Base-by-base conservation (phyloP, 2,113 vertebrate species). In the Chaetodon trifascialis region DNA sequence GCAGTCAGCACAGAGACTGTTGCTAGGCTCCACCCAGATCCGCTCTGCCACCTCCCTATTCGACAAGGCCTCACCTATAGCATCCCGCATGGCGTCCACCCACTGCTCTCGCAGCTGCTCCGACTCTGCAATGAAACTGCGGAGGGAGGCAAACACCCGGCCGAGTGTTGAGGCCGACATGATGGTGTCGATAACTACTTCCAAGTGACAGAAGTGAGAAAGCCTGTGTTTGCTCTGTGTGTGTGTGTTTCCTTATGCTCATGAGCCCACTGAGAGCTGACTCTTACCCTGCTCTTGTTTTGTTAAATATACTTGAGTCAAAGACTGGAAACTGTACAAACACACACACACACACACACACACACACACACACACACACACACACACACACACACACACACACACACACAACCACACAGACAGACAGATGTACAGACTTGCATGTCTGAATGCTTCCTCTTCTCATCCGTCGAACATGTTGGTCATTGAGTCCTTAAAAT, bases 1-100 rank as follows among this genome's bases (percentile, higher is more conserved):
- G 0, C 98, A 99, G 93, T 99, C 98, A 0, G 97, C 97, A n/a
- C 98, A 99, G 82, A 75, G 72, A 49, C 94, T 88, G 93, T 99
- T 99, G 77, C 95, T 86, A 15, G 96, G 95, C 81, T 93, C 93
- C 0, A 66, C 83, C 98, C 98, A 99, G 92, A 99, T 95, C 83
- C 65, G 94, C 73, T 97, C 94, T 0, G 96, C 96, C 67, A 99
- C 97, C 89, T 99, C 98, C 0, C 89, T 96, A 91, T 96, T 97
- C 62, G 97, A 99, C 80, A 99, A 94, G 0, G 98, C 97, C 73
- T 96, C 96, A 0, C 93, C 93, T 0, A 98, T 96, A 5, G 97
- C 93, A 0, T 96, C 89, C 15, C 88, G 92, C 97, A 99, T 97
- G 62, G 96, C 96, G 16, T 96, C 96, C 74, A 98, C 93, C 98